Conservation (phyloP, 2,888 invertebrate species). For the Melanargia galathea region DNA sequence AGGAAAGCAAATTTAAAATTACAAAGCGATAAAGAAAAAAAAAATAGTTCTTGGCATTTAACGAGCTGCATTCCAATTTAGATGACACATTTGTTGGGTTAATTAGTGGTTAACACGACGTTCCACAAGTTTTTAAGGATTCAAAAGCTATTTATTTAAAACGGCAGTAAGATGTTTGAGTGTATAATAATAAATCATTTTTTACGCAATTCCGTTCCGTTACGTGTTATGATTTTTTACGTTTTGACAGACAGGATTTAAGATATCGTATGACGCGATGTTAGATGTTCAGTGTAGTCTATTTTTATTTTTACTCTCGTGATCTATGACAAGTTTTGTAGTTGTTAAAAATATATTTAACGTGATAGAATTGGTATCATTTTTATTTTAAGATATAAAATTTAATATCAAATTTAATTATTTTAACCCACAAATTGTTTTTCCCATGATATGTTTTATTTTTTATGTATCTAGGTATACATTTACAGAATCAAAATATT, state of each 20-base stretch:
- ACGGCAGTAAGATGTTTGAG: constrained; percentile 48
- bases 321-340: constrained; percentile 35
- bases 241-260: constrained; percentile 71
- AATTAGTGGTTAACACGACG: constrained; percentile 66
- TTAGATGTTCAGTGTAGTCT: constrained; percentile 52
- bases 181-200: constrained; percentile 69
- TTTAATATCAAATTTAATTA: constrained; percentile 1
- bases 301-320: constrained; percentile 49
- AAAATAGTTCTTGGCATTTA: constrained; percentile 52
- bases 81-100: constrained; percentile 64
- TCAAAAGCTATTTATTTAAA: constrained; percentile 46
- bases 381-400: constrained; percentile 3
- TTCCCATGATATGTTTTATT: not conserved
- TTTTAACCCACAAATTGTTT: not conserved
- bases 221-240: constrained; percentile 63
- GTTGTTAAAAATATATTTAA: constrained; percentile 11
- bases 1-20: constrained; percentile 12
- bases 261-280: constrained; percentile 62
- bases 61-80: constrained; percentile 56
- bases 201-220: constrained; percentile 71
- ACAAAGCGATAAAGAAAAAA: constrained; percentile 44
- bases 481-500: no score
- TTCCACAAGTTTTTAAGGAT: constrained; percentile 43
- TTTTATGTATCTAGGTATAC: no score
- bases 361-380: constrained; percentile 10